These are phyloP conservation scores for Neopipo cinnamomea DNA, from an alignment of 2,113 vertebrate species.

Conservation along the genomic window DNA sequence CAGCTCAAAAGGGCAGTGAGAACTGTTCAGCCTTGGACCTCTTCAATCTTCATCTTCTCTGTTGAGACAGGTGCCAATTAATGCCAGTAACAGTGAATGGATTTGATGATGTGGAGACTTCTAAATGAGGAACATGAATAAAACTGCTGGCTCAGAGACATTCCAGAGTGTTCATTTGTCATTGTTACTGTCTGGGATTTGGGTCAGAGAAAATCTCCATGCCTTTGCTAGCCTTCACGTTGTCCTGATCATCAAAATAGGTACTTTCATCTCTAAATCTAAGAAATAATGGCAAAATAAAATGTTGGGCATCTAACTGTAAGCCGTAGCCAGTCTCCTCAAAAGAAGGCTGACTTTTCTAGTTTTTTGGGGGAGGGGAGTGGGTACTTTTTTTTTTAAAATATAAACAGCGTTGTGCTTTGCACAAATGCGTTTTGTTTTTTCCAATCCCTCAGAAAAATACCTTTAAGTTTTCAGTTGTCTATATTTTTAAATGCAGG, in stretches of 20 bases:
- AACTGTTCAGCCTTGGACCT: not conserved
- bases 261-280: not conserved
- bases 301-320: not conserved
- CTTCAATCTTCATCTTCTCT: not conserved
- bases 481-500: not conserved
- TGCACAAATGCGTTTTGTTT: not conserved
- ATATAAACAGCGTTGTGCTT: not conserved
- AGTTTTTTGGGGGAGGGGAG: fast-evolving
- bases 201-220: not conserved
- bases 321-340: not conserved
- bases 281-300: not conserved
- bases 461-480: not conserved
- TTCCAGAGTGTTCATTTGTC: not conserved
- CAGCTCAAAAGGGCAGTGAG: not conserved
- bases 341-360: not conserved
- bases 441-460: not conserved
- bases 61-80: not conserved
- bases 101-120: not conserved
- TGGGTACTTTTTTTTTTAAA: not conserved
- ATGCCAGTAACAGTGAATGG: not conserved
- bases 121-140: not conserved
- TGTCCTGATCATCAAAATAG: not conserved
- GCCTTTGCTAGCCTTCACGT: not conserved
- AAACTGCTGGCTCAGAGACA: not conserved
- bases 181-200: not conserved